Conservation (phyloP, 2,113 vertebrate species). For the Melanostigma gelatinosum region DNA sequence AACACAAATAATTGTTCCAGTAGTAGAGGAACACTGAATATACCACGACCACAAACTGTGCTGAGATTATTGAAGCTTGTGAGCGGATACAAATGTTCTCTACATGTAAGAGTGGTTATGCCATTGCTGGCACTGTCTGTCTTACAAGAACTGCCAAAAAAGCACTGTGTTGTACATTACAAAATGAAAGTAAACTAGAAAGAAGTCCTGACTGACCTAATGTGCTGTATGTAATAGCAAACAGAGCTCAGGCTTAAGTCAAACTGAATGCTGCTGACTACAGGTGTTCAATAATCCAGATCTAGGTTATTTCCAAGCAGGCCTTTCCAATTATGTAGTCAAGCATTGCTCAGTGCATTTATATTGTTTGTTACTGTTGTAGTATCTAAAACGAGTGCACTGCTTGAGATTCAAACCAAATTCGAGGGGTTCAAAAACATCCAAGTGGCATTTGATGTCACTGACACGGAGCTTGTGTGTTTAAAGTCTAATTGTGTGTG, state of each 20-base stretch:
- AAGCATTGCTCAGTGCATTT: neutral
- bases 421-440: neutral
- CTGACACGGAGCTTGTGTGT: constrained; percentile 20
- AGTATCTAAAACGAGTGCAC: neutral
- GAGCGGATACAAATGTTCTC: neutral
- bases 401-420: constrained; percentile 3
- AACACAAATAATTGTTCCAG: neutral
- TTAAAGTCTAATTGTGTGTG: constrained; percentile 11
- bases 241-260: neutral
- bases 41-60: neutral
- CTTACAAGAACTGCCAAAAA: neutral
- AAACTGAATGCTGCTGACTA: constrained; percentile 17
- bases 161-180: neutral
- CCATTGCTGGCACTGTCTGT: neutral
- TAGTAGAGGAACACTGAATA: neutral
- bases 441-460: neutral
- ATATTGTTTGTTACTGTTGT: constrained; percentile 9
- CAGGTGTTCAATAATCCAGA: constrained; percentile 30
- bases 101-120: neutral
- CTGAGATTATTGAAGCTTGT: neutral
- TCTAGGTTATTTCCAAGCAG: constrained; percentile 19
- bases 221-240: constrained; percentile 5
- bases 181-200: neutral
- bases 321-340: constrained; percentile 18
- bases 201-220: neutral